Conservation (phyloP, 2,888 invertebrate species). For the Trachelus iudaicus region DNA sequence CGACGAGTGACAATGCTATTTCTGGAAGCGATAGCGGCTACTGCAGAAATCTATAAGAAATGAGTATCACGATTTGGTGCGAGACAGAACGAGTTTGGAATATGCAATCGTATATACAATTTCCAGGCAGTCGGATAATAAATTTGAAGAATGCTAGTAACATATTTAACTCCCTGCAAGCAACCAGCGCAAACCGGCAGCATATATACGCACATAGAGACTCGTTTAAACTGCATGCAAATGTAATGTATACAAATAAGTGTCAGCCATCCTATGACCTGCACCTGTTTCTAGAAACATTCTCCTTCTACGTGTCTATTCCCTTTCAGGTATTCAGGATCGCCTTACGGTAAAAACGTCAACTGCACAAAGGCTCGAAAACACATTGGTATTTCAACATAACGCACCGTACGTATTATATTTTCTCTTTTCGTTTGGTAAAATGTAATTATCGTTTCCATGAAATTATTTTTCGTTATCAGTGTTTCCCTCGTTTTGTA, state of each 20-base stretch:
- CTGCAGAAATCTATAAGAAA: not conserved
- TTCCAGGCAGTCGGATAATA: not conserved
- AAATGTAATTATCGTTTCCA: not conserved
- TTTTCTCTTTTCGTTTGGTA: not conserved
- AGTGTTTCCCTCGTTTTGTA: not conserved
- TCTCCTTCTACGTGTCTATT: not conserved
- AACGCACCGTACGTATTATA: not conserved
- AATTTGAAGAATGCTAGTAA: not conserved
- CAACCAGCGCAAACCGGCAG: not conserved
- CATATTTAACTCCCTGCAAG: not conserved
- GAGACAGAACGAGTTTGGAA: not conserved
- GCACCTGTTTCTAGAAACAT: not conserved
- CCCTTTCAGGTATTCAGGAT: not conserved
- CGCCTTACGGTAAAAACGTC: not conserved
- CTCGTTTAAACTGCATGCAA: not conserved
- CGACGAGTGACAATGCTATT: not conserved
- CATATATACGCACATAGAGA: not conserved
- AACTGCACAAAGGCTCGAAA: not conserved
- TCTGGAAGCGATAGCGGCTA: not conserved
- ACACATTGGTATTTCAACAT: not conserved
- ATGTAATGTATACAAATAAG: slow-evolving; percentile 1
- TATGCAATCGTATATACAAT: not conserved
- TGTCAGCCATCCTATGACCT: not conserved
- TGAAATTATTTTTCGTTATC: not conserved
- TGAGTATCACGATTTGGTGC: not conserved